Conservation (phyloP, 2,888 invertebrate species). For the Drosophila paramelanica region DNA sequence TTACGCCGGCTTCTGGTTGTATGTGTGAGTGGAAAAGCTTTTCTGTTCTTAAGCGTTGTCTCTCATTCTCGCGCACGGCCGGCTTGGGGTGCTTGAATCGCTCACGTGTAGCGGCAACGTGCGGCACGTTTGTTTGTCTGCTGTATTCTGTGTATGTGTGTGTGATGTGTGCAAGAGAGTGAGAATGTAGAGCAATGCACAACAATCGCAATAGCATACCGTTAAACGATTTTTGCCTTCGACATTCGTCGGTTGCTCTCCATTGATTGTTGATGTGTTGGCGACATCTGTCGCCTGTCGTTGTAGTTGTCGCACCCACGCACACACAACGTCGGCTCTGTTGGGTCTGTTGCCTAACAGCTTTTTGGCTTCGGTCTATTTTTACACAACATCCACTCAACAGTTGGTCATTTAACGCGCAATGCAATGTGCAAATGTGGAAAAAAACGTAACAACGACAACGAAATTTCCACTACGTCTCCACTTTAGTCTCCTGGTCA, state of each 20-base stretch:
- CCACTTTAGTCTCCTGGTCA: conserved; percentile 12
- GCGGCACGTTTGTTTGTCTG: conserved; percentile 71
- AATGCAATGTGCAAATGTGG: conserved; percentile 31
- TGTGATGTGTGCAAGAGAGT: conserved; percentile 5
- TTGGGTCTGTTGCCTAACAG: conserved; percentile 69
- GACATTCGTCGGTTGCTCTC: background rate
- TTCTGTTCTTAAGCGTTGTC: conserved; percentile 5
- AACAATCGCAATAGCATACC: conserved; percentile 33
- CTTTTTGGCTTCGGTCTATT: conserved; percentile 9
- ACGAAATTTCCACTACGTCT: background rate
- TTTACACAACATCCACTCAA: conserved; percentile 57
- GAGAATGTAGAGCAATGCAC: conserved; percentile 16
- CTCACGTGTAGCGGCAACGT: conserved; percentile 82
- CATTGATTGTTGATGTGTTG: conserved; percentile 25
- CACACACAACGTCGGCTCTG: conserved; percentile 32
- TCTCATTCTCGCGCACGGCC: conserved; percentile 24
- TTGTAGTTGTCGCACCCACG: conserved; percentile 1
- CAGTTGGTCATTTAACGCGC: conserved; percentile 54
- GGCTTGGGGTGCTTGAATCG: conserved; percentile 4
- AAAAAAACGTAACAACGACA: conserved; percentile 6
- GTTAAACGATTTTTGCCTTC: conserved; percentile 41
- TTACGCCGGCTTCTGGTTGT: conserved; percentile 24
- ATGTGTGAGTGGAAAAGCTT: conserved; percentile 27
- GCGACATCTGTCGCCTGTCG: background rate
- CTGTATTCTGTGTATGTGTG: conserved; percentile 15